A percentile compares a stretch with the other conserved stretches of the same genome.
phyloP scores from a whole-genome alignment of 92 coral and sea anemone genomes.

The Isaurus tuberculatus region DNA sequence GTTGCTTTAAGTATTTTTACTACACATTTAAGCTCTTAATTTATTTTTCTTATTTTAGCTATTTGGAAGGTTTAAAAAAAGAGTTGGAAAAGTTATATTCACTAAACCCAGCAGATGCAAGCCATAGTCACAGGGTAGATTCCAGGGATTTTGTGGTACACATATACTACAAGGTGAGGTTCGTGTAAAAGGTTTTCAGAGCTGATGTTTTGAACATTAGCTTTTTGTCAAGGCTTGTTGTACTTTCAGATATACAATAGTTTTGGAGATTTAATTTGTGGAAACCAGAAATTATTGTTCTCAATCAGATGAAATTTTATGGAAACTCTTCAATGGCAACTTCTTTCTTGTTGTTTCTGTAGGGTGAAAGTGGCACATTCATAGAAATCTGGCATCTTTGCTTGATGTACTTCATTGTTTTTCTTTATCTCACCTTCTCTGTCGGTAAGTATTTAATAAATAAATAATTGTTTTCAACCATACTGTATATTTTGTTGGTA shows the following conservation, averaged over 20 bases:
- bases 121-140: slow-evolving; percentile 38
- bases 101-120: slow-evolving; percentile 42
- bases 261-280: too few relatives aligned
- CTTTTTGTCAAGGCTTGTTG: too few relatives aligned
- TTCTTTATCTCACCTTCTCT: slow-evolving; percentile 94
- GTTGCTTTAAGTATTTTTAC: neutral
- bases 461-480: too few relatives aligned
- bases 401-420: slow-evolving; percentile 93
- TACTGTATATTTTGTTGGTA: neutral
- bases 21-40: neutral
- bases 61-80: slow-evolving; percentile 68
- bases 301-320: too few relatives aligned
- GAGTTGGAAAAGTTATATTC: slow-evolving; percentile 72
- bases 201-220: too few relatives aligned
- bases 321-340: neutral
- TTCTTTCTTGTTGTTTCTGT: slow-evolving; percentile 1
- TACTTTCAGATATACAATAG: too few relatives aligned
- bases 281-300: too few relatives aligned
- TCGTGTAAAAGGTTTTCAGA: too few relatives aligned
- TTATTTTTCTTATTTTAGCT: slow-evolving; percentile 51
- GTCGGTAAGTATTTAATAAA: slow-evolving; percentile 73
- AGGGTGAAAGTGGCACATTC: slow-evolving; percentile 83
- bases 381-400: slow-evolving; percentile 93
- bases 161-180: slow-evolving; percentile 93
- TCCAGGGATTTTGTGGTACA: slow-evolving; percentile 69